Base-by-base conservation (phyloP, 2,888 invertebrate genomes). In the Netelia virgata region DNA sequence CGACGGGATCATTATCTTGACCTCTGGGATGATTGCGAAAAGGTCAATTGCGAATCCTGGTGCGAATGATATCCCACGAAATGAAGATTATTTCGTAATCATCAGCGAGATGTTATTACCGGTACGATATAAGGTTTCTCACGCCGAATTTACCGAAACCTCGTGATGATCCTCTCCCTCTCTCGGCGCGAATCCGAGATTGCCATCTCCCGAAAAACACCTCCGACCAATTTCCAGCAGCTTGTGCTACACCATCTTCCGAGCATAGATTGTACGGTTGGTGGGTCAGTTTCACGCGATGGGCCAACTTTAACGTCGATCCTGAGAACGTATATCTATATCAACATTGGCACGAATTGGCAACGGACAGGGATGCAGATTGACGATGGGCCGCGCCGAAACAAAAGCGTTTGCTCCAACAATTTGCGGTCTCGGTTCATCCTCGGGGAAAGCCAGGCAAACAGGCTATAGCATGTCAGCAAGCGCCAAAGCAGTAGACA, bases 341-440 rank as follows among this genome's bases (percentile, higher is more conserved):
- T 79, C 74, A 77, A 73, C 63, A 66, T 36, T n/a, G 55, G 64
- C 10, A 64, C 50, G 77, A 83, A 82, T 84, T 82, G 82, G 85
- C 80, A 84, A 85, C 79, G 77, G 70, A 73, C 87, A 87, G 90
- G 87, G 90, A 92, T 92, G 91, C 90, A 91, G 91, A 92, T 92
- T 92, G 89, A 89, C 89, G 88, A 84, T 89, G 91, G 88, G 86
- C 82, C 87, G 87, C 87, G 87, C 84, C 88, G 87, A 91, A 91
- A 92, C 91, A 92, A 92, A 93, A 92, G 92, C 92, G 91, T 92
- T 92, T 92, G 91, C 91, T 90, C 89, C 55, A 84, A 80, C 84
- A 84, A 86, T 86, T 86, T 86, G 86, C 77, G 86, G 84, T 86
- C 80, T 72, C 43, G 83, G 75, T 82, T 63, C 55, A 79, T 78